Evolutionary conservation across 2,888 invertebrate species (phyloP).

Genomic region (Acholoe squamosa): DNA sequence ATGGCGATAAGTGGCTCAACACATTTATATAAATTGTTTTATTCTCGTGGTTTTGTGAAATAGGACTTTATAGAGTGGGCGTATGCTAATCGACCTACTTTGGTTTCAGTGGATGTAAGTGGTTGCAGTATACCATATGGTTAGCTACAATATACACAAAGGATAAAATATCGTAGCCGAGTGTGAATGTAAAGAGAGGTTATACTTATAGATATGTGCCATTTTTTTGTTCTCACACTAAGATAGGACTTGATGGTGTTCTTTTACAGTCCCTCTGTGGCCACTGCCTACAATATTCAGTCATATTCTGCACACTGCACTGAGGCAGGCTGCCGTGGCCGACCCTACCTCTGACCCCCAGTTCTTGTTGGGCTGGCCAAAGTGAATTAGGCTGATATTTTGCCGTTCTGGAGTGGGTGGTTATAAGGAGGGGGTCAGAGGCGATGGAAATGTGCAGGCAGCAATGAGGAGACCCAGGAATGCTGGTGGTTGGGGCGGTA

Average conservation of each 20-base stretch:
- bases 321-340: not conserved
- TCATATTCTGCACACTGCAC: not conserved
- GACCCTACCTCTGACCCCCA: conserved; percentile 37
- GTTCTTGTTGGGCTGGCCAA: conserved; percentile 26
- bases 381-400: conserved; percentile 56
- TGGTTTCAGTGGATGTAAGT: not conserved
- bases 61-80: not conserved
- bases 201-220: not conserved
- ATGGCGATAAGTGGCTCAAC: not conserved
- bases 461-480: not conserved
- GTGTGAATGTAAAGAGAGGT: not conserved
- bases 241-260: not conserved
- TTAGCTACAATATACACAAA: too few relatives aligned
- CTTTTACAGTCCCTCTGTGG: conserved; percentile 1
- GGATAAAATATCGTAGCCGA: not conserved
- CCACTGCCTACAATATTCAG: conserved; percentile 30
- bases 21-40: not conserved
- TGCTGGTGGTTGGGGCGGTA: not conserved
- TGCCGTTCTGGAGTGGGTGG: conserved; percentile 51
- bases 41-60: not conserved
- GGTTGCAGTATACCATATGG: not conserved
- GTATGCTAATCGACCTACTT: conserved; percentile 4
- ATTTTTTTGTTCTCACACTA: not conserved
- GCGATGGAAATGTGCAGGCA: not conserved
- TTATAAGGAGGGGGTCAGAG: conserved; percentile 43